A percentile compares a stretch with the other conserved stretches of the same genome.
These are phyloP conservation scores for Propithecus coquereli DNA, from an alignment of 2,113 vertebrate genomes.

Conservation along the genomic window DNA sequence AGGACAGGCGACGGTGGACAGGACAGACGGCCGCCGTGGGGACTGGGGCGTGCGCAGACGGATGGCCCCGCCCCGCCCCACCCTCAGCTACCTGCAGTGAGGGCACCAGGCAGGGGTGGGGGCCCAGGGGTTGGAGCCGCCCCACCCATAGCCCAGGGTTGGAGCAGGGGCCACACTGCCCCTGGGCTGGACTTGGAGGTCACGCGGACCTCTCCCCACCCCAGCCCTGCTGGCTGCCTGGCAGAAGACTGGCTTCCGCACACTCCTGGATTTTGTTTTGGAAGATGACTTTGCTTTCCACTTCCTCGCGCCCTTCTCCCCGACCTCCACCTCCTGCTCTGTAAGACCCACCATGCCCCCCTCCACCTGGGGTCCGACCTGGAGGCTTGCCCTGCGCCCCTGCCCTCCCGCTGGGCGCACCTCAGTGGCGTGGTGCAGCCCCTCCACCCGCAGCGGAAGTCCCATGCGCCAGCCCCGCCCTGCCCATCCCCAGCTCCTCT, in stretches of 20 bases:
- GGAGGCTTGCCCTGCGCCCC: not conserved
- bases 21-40: rapidly evolving
- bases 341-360: not conserved
- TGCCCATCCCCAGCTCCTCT: not conserved
- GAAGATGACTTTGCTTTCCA: not conserved
- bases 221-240: not conserved
- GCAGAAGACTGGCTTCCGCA: not conserved
- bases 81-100: not conserved
- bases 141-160: not conserved
- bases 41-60: not conserved
- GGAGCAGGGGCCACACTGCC: not conserved
- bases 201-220: not conserved
- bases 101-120: too few relatives aligned
- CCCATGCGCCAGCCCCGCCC: too few relatives aligned
- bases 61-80: not conserved
- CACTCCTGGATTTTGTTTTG: not conserved
- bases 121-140: not conserved
- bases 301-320: not conserved
- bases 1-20: rapidly evolving
- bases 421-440: too few relatives aligned
- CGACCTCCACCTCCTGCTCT: not conserved
- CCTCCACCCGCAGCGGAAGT: too few relatives aligned
- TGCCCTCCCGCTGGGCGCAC: not conserved
- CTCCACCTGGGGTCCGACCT: rapidly evolving
- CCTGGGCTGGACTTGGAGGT: not conserved